Evolutionary conservation across 2,113 vertebrate species (phyloP), one percentile per base, ranked within the genome.

Genomic region (Apistogramma diplotaenia): DNA sequence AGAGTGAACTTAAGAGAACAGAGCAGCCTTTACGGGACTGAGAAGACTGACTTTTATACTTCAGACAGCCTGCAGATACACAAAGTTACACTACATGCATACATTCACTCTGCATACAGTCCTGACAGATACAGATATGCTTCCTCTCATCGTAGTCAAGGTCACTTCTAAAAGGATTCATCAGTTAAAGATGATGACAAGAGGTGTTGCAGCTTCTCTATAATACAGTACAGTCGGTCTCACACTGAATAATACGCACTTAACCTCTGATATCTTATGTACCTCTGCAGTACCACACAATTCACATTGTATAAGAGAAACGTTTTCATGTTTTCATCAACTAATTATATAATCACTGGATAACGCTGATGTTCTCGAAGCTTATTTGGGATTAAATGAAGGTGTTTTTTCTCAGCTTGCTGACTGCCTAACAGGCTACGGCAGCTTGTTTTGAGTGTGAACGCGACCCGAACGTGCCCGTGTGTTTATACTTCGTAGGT

Each of bases 131-230:
- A 56, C 57, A 78, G 21, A 65, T 21, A 43, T 43, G 43, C 35
- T 43, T 43, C 43, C 13, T 74, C 54, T 43, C 10, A 16, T 84
- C 51, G 25, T 75, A 62, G 19, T 60, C 74, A 71, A 88, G 85
- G 86, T 78, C 79, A 65, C 75, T n/a, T 51, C 31, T 76, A 55
- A 82, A 78, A 19, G 18, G 29, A 58, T 65, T 53, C 46, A 46
- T 70, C 40, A 12, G 21, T 49, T 35, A 9, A 23, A 49, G 18
- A 12, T 49, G 62, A 29, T 49, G 40, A 54, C 10, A 49, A 76
- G 31, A 83, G 12, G 56, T 49, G 10, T 1, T 23, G 35, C 11
- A 71, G 4, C 10, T 23, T 58, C 25, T 51, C 3, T 37, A 21
- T 9, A 74, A n/a, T 27, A 56, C 49, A 67, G 11, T 19, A 1